phyloP scores from a whole-genome alignment of 2,888 invertebrate genomes.

The Axea sp. region DNA sequence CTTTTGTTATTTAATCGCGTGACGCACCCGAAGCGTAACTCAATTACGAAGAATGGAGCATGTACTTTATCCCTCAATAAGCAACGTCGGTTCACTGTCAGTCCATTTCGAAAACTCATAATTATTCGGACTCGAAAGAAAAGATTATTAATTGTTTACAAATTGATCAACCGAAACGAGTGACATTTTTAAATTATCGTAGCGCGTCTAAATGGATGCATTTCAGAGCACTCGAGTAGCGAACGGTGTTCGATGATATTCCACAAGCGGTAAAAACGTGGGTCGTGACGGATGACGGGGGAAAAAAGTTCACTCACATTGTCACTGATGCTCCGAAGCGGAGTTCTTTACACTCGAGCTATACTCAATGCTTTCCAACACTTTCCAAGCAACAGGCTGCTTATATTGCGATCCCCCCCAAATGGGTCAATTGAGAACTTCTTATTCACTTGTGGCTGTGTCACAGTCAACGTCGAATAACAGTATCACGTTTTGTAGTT shows the following conservation, averaged over 20 bases:
- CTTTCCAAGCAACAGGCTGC: conserved; percentile 36
- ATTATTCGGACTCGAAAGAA: too few relatives aligned
- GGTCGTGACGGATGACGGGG: too few relatives aligned
- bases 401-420: conserved; percentile 53
- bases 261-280: too few relatives aligned
- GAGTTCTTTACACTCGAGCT: conserved; percentile 38
- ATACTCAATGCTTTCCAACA: conserved; percentile 47
- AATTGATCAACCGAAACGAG: too few relatives aligned
- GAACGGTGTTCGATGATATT: too few relatives aligned
- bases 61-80: conserved; percentile 7
- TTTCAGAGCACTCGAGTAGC: neutral
- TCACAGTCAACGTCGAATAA: conserved; percentile 24
- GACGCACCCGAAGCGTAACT: conserved; percentile 36
- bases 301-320: conserved; percentile 43
- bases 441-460: conserved; percentile 41
- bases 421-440: conserved; percentile 39
- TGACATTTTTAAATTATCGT: too few relatives aligned
- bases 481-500: conserved; percentile 16
- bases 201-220: neutral
- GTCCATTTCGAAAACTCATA: neutral
- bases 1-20: conserved; percentile 52
- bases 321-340: conserved; percentile 7
- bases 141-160: too few relatives aligned
- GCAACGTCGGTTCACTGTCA: neutral
- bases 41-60: conserved; percentile 34